Evolutionary conservation across 2,113 vertebrate species (phyloP).

Genomic region (Chaetorhynchus papuensis): DNA sequence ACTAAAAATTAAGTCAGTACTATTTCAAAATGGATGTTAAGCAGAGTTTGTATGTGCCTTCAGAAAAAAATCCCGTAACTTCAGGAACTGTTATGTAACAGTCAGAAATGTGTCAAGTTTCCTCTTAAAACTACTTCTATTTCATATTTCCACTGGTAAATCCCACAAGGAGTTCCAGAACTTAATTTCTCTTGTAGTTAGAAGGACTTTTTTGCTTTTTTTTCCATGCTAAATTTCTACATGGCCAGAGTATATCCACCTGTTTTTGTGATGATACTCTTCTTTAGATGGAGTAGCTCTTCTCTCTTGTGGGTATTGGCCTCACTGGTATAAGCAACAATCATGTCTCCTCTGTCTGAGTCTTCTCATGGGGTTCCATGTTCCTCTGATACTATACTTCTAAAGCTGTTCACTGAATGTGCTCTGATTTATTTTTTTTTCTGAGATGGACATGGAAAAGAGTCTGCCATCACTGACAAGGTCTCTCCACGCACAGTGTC

Average conservation of each 20-base stretch:
- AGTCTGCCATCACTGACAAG: background rate
- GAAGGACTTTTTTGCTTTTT: accelerated
- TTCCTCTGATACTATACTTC: background rate
- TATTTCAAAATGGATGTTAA: background rate
- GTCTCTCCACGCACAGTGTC: accelerated
- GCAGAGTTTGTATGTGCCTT: background rate
- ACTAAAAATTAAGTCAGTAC: background rate
- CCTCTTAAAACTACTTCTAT: background rate
- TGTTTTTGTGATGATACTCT: background rate
- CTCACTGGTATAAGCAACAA: background rate
- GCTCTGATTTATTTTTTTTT: background rate
- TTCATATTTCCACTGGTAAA: background rate
- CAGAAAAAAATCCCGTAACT: background rate
- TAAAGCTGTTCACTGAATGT: background rate
- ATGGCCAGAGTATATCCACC: background rate
- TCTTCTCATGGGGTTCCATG: background rate
- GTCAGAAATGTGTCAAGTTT: background rate
- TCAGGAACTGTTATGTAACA: background rate
- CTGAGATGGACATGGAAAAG: background rate
- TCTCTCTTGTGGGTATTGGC: background rate
- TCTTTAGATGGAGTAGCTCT: background rate
- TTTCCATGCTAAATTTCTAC: background rate
- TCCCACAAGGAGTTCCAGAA: background rate
- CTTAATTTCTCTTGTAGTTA: background rate
- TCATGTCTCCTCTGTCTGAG: background rate